Conservation (phyloP, 2,113 vertebrate genomes). For the Sarotherodon lohbergeri region DNA sequence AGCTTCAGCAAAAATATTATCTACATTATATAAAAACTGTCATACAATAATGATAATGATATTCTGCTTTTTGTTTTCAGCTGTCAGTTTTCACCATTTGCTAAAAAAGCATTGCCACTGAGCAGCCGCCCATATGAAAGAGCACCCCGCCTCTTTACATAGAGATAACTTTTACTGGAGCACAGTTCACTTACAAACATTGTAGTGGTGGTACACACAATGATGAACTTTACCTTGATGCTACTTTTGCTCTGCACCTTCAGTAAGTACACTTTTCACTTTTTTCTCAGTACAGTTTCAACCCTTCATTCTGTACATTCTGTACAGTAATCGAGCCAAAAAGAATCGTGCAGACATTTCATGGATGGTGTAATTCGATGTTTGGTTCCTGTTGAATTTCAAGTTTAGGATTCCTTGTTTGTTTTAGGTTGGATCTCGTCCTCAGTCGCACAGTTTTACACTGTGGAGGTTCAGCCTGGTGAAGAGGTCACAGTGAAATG, state of each 20-base stretch:
- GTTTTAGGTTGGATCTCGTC: neutral
- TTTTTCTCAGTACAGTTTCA: neutral
- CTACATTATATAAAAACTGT: neutral
- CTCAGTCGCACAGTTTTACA: neutral
- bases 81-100: neutral
- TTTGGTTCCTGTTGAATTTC: neutral
- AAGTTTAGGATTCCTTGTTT: neutral
- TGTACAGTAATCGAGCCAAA: neutral
- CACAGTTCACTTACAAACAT: neutral
- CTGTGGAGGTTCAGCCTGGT: neutral
- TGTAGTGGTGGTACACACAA: neutral
- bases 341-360: neutral
- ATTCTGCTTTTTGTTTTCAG: neutral
- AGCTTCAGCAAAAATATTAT: neutral
- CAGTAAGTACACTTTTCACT: neutral
- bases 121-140: neutral
- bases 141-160: neutral
- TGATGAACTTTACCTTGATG: neutral
- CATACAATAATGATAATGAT: neutral
- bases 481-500: neutral
- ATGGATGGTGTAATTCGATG: neutral
- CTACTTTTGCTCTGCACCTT: neutral
- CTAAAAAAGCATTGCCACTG: neutral
- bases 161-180: neutral
- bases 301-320: neutral